phyloP scores from a whole-genome alignment of 2,888 invertebrate genomes.

The Melanostoma scalare region DNA sequence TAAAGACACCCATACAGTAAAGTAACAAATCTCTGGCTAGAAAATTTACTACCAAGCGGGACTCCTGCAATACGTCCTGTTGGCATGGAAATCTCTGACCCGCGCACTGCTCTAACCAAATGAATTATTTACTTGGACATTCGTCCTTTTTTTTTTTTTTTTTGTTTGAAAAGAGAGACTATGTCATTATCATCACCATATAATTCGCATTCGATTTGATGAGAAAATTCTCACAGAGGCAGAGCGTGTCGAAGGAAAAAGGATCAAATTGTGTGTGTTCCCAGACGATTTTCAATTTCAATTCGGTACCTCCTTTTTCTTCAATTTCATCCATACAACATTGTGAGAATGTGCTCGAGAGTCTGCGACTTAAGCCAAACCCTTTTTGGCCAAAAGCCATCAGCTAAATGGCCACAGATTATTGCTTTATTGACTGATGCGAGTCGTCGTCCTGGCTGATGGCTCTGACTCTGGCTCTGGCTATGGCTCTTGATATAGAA shows the following conservation, averaged over 20 bases:
- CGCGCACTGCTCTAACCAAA: constrained; percentile 51
- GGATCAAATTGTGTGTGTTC: constrained; percentile 62
- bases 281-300: constrained; percentile 64
- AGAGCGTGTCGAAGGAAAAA: constrained; percentile 5
- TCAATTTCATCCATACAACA: constrained; percentile 28
- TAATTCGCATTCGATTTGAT: constrained; percentile 67
- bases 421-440: constrained; percentile 74
- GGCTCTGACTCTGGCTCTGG: background rate
- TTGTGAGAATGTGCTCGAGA: constrained; percentile 8
- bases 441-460: constrained; percentile 35
- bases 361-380: constrained; percentile 37
- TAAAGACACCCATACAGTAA: constrained; percentile 1
- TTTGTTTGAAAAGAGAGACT: constrained; percentile 9
- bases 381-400: constrained; percentile 73
- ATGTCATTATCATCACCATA: constrained; percentile 65
- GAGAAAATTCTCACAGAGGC: constrained; percentile 46
- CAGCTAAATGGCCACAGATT: constrained; percentile 74
- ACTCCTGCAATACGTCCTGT: constrained; percentile 34
- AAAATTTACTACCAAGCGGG: constrained; percentile 44
- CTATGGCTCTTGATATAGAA: too few relatives aligned
- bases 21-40: constrained; percentile 63
- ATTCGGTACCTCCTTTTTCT: constrained; percentile 33
- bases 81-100: constrained; percentile 50
- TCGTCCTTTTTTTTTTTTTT: constrained; percentile 46
- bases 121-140: constrained; percentile 64